A percentile compares a stretch with the other conserved stretches of the same genome.
phyloP scores from a whole-genome alignment of 1,140 invertebrate species.

The Adoxophyes honmai region DNA sequence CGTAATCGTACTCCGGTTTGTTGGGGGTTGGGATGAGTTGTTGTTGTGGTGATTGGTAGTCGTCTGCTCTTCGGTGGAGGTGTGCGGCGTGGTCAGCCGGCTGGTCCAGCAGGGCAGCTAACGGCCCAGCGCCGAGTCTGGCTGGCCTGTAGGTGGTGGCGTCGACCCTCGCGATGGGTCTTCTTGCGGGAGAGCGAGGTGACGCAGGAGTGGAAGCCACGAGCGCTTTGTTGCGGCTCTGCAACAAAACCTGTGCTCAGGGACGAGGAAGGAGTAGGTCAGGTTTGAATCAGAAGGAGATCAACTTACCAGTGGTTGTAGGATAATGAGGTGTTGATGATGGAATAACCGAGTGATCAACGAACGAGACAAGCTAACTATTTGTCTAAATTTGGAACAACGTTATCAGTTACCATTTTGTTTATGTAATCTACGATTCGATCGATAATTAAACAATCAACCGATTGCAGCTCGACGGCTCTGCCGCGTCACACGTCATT shows the following conservation, averaged over 20 bases:
- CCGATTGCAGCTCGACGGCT: too few relatives aligned
- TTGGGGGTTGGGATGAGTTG: slow-evolving; percentile 31
- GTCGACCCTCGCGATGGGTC: slow-evolving; percentile 41
- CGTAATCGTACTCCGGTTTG: not conserved
- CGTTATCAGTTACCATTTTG: too few relatives aligned
- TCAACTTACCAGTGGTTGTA: too few relatives aligned
- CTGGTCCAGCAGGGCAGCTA: slow-evolving; percentile 33
- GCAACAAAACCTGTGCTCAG: slow-evolving; percentile 71
- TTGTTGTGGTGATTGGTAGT: slow-evolving; percentile 38
- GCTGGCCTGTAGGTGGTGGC: slow-evolving; percentile 69
- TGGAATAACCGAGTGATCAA: too few relatives aligned
- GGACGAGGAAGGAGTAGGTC: slow-evolving; percentile 23
- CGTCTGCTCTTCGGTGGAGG: slow-evolving; percentile 56
- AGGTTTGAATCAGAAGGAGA: too few relatives aligned
- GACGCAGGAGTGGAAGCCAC: slow-evolving; percentile 26
- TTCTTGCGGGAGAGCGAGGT: slow-evolving; percentile 27
- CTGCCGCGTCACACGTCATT: too few relatives aligned
- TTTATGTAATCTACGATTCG: too few relatives aligned
- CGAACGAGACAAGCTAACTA: too few relatives aligned
- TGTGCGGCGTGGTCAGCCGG: slow-evolving; percentile 44
- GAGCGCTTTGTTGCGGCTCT: slow-evolving; percentile 74
- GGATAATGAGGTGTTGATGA: too few relatives aligned
- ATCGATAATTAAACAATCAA: too few relatives aligned
- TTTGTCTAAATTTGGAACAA: too few relatives aligned
- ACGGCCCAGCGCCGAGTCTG: slow-evolving; percentile 46